Percentiles rank a stretch among this genome's conserved stretches.
Conservation (phyloP, 2,888 invertebrate species). For the Drosophila rellima region DNA sequence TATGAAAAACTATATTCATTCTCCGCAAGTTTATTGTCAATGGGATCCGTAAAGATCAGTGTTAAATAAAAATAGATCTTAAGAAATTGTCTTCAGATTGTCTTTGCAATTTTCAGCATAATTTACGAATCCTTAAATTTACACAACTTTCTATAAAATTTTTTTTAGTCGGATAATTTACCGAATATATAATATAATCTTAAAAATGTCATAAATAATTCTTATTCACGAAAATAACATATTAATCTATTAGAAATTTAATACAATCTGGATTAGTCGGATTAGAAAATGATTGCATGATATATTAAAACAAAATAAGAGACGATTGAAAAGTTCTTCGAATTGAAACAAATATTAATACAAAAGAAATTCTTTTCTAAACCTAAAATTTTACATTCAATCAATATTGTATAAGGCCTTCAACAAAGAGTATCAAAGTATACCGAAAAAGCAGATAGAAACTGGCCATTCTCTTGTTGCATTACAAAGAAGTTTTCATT, state of each 20-base stretch:
- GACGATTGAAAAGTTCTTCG: too few species aligned
- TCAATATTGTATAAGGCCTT: conserved; percentile 1
- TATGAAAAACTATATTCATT: neutral
- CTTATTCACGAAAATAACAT: too few species aligned
- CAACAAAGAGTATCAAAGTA: neutral
- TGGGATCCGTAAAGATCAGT: neutral
- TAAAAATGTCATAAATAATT: too few species aligned
- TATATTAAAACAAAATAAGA: neutral
- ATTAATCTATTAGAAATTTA: too few species aligned
- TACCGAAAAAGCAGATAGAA: conserved; percentile 12
- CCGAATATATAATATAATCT: too few species aligned
- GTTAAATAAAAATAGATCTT: neutral
- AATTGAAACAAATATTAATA: neutral
- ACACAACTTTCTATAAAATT: too few species aligned
- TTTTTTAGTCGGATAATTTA: too few species aligned
- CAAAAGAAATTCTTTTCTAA: too few species aligned
- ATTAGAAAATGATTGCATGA: neutral
- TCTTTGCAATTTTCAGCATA: neutral
- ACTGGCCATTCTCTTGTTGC: conserved; percentile 54
- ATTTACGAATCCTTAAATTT: too few species aligned
- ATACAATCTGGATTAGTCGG: neutral
- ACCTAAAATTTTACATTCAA: neutral
- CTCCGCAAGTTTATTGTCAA: too few species aligned
- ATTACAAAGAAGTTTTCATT: conserved; percentile 80
- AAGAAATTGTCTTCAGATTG: neutral